Base-by-base conservation (phyloP, 1,140 invertebrate genomes). In the Tribolium castaneum region DNA sequence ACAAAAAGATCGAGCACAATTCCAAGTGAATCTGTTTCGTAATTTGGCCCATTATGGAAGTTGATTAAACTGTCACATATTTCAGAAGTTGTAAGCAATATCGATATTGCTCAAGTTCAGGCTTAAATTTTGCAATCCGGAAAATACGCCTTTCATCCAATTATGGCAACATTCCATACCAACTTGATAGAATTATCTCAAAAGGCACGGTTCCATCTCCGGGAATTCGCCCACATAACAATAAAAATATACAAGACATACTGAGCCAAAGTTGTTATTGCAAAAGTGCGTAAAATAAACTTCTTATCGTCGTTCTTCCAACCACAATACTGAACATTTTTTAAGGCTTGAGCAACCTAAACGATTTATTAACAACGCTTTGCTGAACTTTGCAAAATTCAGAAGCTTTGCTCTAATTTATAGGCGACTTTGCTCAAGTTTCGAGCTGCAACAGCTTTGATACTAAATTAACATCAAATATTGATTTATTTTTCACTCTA, bases 101-200 rank as follows among this genome's bases (percentile, higher is more conserved):
- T 52, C 51, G 19, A 59, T 22, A 25, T 59, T 25, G 30, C 54
- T 7, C 4, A 52, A 52, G 51, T 59, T 59, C 19, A 14, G 16
- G 51, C 51, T 52, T 2, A 52, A 59, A 59, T 59, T 22, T 59
- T 19, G 54, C 54, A 59, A 59, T 59, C 22, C 9, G 7, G 54
- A 19, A 59, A 59, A 59, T 22, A 22, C 54, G 16, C 19, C 10
- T 59, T 56, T 25, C 14, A 59, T 59, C 54, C 54, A 59, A 59
- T 66, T 35, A 66, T 66, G n/a, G 14, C 59, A 35, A 22, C n/a
- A 66, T 35, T 66, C 30, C 59, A 13, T 35, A 35, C 30, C 30
- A 35, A 66, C 59, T 66, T 66, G 30, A 66, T 35, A 30, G n/a
- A 66, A 35, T 66, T 66, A 66, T 66, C 59, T 66, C 10, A 66